These are phyloP conservation scores for Coregonus clupeaformis DNA, from an alignment of 2,113 vertebrate species.

Conservation along the genomic window DNA sequence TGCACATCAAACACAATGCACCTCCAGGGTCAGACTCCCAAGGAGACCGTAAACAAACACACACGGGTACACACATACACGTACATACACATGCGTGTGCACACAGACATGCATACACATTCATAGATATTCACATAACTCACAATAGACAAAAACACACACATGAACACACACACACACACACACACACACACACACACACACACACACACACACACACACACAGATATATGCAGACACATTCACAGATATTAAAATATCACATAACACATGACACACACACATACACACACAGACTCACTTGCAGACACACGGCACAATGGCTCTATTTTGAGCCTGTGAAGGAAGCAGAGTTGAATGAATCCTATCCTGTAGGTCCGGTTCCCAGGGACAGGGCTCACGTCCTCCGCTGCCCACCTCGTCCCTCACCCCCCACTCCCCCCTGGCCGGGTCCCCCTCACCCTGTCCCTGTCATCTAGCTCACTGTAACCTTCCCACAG, in stretches of 20 bases:
- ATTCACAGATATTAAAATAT: slow-evolving; percentile 1
- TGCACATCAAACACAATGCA: slow-evolving; percentile 76
- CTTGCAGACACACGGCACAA: slow-evolving; percentile 92
- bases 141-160: too few relatives aligned
- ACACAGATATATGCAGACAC: slow-evolving; percentile 16
- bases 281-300: slow-evolving; percentile 77
- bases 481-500: slow-evolving; percentile 65
- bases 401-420: slow-evolving; percentile 87
- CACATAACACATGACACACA: slow-evolving; percentile 78
- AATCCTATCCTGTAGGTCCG: slow-evolving; percentile 98
- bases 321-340: slow-evolving; percentile 97
- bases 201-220: slow-evolving; percentile 20
- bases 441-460: slow-evolving; percentile 53
- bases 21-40: slow-evolving; percentile 82
- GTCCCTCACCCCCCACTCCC: neutral
- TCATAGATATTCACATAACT: neutral
- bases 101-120: slow-evolving; percentile 3
- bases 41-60: slow-evolving; percentile 86
- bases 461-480: slow-evolving; percentile 51
- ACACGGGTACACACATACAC: slow-evolving; percentile 70
- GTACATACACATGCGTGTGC: neutral
- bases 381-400: slow-evolving; percentile 98
- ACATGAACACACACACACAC: slow-evolving; percentile 60
- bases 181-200: slow-evolving; percentile 80
- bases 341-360: slow-evolving; percentile 99